Conservation (phyloP, 1,140 invertebrate species). For the Aricia agestis region DNA sequence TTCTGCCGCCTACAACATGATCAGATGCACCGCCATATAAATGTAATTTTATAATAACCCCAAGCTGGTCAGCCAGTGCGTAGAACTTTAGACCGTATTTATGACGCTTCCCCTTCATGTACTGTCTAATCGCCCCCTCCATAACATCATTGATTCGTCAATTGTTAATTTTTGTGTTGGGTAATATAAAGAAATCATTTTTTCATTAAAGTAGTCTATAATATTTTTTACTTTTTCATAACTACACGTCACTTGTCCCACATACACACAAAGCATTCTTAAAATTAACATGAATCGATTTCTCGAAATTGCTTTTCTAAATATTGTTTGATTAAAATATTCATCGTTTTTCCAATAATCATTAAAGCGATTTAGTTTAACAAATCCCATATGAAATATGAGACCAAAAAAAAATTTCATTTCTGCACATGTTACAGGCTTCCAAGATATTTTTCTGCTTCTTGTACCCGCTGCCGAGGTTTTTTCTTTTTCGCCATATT, state of each 20-base stretch:
- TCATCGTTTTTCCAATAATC: slow-evolving; percentile 28
- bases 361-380: slow-evolving; percentile 24
- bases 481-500: slow-evolving; percentile 25
- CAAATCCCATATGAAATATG: slow-evolving; percentile 25
- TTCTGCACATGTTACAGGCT: slow-evolving; percentile 23
- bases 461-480: slow-evolving; percentile 16
- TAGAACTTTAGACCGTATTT: slow-evolving; percentile 35
- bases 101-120: slow-evolving; percentile 44
- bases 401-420: slow-evolving; percentile 26
- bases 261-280: slow-evolving; percentile 24
- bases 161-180: slow-evolving; percentile 35
- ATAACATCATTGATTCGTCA: slow-evolving; percentile 46
- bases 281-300: slow-evolving; percentile 26
- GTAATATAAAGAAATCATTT: slow-evolving; percentile 38
- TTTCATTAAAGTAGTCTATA: slow-evolving; percentile 35
- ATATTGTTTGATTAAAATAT: slow-evolving; percentile 23
- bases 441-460: slow-evolving; percentile 26
- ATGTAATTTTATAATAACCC: slow-evolving; percentile 29
- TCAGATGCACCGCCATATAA: slow-evolving; percentile 29
- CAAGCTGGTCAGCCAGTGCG: slow-evolving; percentile 23
- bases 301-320: not conserved
- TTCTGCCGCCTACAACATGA: slow-evolving; percentile 25
- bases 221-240: slow-evolving; percentile 26
- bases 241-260: slow-evolving; percentile 13
- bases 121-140: slow-evolving; percentile 43